Evolutionary conservation across 2,113 vertebrate genomes (phyloP), one percentile per base, ranked within the genome.

Genomic region (Kryptolebias marmoratus): DNA sequence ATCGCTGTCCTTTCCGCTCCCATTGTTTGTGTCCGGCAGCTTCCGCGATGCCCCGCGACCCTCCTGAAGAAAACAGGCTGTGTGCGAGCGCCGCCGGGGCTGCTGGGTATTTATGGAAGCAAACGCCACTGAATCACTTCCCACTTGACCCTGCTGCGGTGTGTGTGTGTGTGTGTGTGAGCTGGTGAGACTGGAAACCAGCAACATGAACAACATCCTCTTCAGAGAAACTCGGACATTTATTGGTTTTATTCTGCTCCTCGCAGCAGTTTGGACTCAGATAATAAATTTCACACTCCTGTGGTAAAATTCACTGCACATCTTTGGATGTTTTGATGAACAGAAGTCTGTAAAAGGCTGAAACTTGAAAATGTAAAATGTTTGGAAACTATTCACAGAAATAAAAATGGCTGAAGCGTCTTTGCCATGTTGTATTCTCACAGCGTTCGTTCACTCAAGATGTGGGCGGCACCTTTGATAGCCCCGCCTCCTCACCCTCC

Each of bases 111-210:
- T 93, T 92, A 83, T 86, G 79, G 87, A 88, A 77, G 22, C 75
- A 80, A 27, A 72, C 66, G 52, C 64, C 49, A 50, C 82, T 92
- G 87, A 94, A 90, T 92, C 89, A 92, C 91, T 92, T 93, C 92
- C 91, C 77, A 39, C 67, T 79, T 73, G 1, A 53, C 69, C 56
- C 76, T 45, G 50, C 30, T 36, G 14, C n/a, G 1, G 68, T 71
- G 64, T 48, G 55, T 60, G 39, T 53, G 1, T 70, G 55, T 32
- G 66, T 27, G 32, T 65, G 53, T 65, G 57, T 50, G 71, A 71
- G 76, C 67, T 75, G 79, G 74, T 73, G 77, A 79, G 60, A 60
- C 85, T 83, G 63, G 64, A 73, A 81, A 87, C 81, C 67, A 74
- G 66, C 71, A 48, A 65, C 73, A 65, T 64, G 71, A 87, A 87